A percentile compares a stretch with the other conserved stretches of the same genome.
Conservation (phyloP, 1,140 invertebrate genomes). For the Drosophila dunni region DNA sequence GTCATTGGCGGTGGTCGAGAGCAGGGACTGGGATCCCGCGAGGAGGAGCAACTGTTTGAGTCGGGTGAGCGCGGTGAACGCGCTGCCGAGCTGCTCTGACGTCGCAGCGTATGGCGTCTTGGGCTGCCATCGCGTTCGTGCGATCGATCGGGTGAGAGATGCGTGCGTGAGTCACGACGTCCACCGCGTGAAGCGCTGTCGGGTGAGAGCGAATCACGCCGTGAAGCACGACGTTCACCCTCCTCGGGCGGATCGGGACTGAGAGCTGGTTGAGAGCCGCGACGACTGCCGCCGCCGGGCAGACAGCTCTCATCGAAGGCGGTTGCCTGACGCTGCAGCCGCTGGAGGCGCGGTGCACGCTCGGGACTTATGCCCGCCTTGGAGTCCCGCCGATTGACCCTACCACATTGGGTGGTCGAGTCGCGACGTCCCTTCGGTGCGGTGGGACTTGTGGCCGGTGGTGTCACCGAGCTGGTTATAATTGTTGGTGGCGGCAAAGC, state of each 20-base stretch:
- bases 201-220: slow-evolving; percentile 93
- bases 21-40: slow-evolving; percentile 90
- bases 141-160: slow-evolving; percentile 90
- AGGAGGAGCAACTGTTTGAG: slow-evolving; percentile 90
- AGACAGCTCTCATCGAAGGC: slow-evolving; percentile 93
- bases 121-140: slow-evolving; percentile 90
- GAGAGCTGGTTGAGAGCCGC: slow-evolving; percentile 92
- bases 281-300: slow-evolving; percentile 89
- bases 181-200: slow-evolving; percentile 91
- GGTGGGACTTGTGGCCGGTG: slow-evolving; percentile 90
- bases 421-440: slow-evolving; percentile 89
- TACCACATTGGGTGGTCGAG: slow-evolving; percentile 92
- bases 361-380: slow-evolving; percentile 88
- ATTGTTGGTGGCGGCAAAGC: slow-evolving; percentile 91
- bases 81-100: slow-evolving; percentile 92
- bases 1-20: slow-evolving; percentile 86
- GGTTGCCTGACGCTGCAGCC: slow-evolving; percentile 93
- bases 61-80: slow-evolving; percentile 88
- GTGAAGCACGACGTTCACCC: slow-evolving; percentile 88
- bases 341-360: slow-evolving; percentile 88
- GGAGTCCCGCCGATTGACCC: slow-evolving; percentile 88
- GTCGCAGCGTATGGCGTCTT: slow-evolving; percentile 87
- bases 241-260: slow-evolving; percentile 89
- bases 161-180: slow-evolving; percentile 90
- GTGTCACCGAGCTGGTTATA: slow-evolving; percentile 92